These are phyloP conservation scores for Asobara japonica DNA, from an alignment of 1,140 invertebrate genomes.

Conservation along the genomic window DNA sequence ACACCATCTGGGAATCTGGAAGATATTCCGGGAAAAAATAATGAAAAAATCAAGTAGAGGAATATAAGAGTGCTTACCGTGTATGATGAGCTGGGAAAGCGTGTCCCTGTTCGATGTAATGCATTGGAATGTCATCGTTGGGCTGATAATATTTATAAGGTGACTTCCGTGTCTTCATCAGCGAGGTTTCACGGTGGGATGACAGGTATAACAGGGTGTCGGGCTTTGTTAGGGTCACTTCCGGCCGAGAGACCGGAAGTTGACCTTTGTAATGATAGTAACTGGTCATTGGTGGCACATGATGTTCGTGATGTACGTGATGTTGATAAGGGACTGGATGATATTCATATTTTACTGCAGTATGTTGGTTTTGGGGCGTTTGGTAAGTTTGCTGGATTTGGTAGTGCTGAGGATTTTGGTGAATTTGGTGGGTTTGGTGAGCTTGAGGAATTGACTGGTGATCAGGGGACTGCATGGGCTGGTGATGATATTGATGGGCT, in stretches of 20 bases:
- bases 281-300: not conserved
- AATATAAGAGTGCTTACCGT: conserved; percentile 22
- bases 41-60: conserved; percentile 10
- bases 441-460: not conserved
- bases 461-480: not conserved
- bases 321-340: conserved; percentile 8
- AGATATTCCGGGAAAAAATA: not conserved
- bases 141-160: conserved; percentile 50
- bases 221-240: conserved; percentile 35
- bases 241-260: not conserved
- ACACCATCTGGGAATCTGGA: not conserved
- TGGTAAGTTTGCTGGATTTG: not conserved
- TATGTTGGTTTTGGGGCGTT: too few relatives aligned
- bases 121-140: conserved; percentile 18
- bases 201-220: conserved; percentile 44
- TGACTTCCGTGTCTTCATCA: conserved; percentile 43
- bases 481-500: not conserved
- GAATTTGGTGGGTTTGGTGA: not conserved
- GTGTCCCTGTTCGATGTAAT: conserved; percentile 33
- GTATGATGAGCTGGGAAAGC: conserved; percentile 17
- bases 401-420: not conserved
- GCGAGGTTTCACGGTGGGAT: conserved; percentile 43
- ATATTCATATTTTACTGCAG: not conserved
- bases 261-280: conserved; percentile 18
- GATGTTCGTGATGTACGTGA: not conserved